phyloP scores from a whole-genome alignment of 2,888 invertebrate species.

The Mactromeris polynyma region DNA sequence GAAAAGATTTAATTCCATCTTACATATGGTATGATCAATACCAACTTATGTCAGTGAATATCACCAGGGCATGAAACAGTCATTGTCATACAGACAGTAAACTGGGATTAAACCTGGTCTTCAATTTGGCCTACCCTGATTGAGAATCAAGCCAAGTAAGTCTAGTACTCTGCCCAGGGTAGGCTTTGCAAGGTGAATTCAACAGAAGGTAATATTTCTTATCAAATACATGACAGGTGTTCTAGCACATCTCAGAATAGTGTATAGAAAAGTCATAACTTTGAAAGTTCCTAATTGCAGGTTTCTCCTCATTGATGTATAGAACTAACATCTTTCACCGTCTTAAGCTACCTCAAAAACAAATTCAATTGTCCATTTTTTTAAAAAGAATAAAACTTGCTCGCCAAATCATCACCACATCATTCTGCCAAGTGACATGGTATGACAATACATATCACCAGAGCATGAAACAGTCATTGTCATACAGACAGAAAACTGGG shows the following conservation, averaged over 20 bases:
- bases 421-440: too few species aligned
- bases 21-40: too few species aligned
- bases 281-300: constrained; percentile 27
- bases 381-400: too few species aligned
- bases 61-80: constrained; percentile 58
- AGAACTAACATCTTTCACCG: not conserved
- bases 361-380: too few species aligned
- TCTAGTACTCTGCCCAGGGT: constrained; percentile 39
- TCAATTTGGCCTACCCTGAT: constrained; percentile 38
- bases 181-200: not conserved
- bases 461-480: constrained; percentile 54
- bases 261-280: constrained; percentile 28
- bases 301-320: constrained; percentile 50
- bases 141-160: constrained; percentile 29
- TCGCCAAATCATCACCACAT: too few species aligned
- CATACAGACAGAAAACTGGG: constrained; percentile 45
- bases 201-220: too few species aligned
- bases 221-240: too few species aligned
- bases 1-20: too few species aligned
- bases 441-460: constrained; percentile 34
- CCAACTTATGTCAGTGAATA: too few species aligned
- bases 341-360: too few species aligned
- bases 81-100: not conserved
- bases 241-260: constrained; percentile 40
- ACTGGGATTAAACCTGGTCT: constrained; percentile 45